Evolutionary conservation across 2,113 vertebrate species (phyloP).

Genomic region (Tenrec ecaudatus): DNA sequence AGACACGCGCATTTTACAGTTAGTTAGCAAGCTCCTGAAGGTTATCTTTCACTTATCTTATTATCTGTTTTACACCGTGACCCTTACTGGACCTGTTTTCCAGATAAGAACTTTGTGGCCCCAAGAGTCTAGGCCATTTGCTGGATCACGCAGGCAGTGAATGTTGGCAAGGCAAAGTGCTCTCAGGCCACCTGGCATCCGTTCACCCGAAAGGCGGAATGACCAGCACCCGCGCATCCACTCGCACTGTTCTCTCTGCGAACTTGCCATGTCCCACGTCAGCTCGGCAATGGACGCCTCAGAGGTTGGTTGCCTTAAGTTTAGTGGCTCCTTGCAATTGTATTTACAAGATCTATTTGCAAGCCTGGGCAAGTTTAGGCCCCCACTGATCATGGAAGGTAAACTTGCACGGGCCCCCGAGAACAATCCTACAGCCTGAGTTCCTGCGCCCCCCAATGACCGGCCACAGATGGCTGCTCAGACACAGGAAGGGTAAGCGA

Average conservation of each 20-base stretch:
- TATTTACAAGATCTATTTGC: background rate
- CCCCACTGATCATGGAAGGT: background rate
- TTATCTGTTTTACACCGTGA: background rate
- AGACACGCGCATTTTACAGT: background rate
- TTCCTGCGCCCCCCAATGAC: background rate
- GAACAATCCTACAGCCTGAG: background rate
- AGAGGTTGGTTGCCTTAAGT: background rate
- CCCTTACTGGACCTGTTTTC: slow-evolving; percentile 1
- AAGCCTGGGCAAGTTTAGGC: background rate
- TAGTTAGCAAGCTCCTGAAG: background rate
- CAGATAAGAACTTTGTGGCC: background rate
- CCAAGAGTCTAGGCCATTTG: slow-evolving; percentile 4
- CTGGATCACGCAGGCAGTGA: background rate
- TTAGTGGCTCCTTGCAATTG: background rate
- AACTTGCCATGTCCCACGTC: background rate
- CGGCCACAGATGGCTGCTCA: background rate
- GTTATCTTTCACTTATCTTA: background rate
- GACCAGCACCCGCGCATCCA: background rate
- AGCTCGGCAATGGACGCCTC: background rate
- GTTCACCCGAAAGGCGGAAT: background rate
- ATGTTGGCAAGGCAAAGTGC: background rate
- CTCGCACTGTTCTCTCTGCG: background rate
- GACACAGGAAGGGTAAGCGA: rapidly evolving
- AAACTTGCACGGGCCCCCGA: background rate
- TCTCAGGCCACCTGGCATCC: background rate